Conservation (phyloP, 2,888 invertebrate genomes). For the Drosophila parthenogenetica region DNA sequence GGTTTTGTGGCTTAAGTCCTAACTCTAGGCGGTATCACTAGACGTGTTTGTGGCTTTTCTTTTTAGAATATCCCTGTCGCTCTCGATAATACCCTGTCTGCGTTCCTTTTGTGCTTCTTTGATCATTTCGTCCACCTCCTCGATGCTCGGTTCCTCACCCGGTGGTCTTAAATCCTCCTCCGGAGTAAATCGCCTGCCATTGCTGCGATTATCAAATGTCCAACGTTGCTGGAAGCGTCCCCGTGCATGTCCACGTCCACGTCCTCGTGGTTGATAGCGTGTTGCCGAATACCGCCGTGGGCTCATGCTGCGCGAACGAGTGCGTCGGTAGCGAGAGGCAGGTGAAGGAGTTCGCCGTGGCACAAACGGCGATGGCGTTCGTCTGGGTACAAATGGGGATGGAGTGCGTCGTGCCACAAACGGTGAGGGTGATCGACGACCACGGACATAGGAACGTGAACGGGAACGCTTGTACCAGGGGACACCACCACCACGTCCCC, state of each 20-base stretch:
- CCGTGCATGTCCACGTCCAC: slow-evolving; percentile 75
- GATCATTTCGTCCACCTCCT: slow-evolving; percentile 87
- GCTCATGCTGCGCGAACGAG: slow-evolving; percentile 72
- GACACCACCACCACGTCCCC: slow-evolving; percentile 37
- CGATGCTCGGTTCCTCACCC: slow-evolving; percentile 83
- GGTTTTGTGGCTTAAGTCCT: slow-evolving; percentile 9
- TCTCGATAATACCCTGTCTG: slow-evolving; percentile 87
- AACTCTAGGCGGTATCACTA: slow-evolving; percentile 36
- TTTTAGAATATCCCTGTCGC: slow-evolving; percentile 86
- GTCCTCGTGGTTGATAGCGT: slow-evolving; percentile 84
- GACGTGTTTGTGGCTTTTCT: slow-evolving; percentile 47
- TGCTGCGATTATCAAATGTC: slow-evolving; percentile 40
- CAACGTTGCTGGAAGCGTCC: slow-evolving; percentile 51
- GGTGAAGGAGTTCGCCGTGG: slow-evolving; percentile 83
- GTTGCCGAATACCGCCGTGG: slow-evolving; percentile 64
- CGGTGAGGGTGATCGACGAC: slow-evolving; percentile 78
- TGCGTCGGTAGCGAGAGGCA: slow-evolving; percentile 34
- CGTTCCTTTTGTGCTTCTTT: slow-evolving; percentile 87
- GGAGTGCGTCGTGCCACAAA: slow-evolving; percentile 86
- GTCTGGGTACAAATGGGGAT: slow-evolving; percentile 84
- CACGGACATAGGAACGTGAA: slow-evolving; percentile 61
- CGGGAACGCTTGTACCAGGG: slow-evolving; percentile 40
- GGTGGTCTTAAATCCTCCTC: slow-evolving; percentile 84
- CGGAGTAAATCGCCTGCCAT: slow-evolving; percentile 76
- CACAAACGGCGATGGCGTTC: slow-evolving; percentile 85